Base-by-base conservation (phyloP, 2,797 vertebrate genomes). In the Distichodus sexfasciatus region DNA sequence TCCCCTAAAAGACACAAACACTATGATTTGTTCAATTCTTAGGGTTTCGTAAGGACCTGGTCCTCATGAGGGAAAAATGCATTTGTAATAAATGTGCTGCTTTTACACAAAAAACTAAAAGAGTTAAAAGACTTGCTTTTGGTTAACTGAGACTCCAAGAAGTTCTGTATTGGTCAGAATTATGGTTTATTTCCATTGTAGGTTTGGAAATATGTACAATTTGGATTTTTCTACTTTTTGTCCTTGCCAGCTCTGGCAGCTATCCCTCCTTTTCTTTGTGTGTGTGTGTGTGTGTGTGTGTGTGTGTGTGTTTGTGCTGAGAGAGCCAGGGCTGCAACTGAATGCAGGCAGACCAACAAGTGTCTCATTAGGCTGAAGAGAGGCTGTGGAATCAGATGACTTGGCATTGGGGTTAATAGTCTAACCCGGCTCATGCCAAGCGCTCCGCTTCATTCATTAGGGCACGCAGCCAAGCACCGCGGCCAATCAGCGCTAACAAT, bases 361-460 rank as follows among this genome's bases (percentile, higher is more conserved):
- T 78, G 76, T 75, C 69, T 78, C 76, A 75, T 75, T 78, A 78
- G 72, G 61, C 69, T 15, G 40, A 53, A 48, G 60, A 72, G 72
- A 75, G 64, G 50, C 72, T 57, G 79, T 81, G 88, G 88, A 87
- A 90, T 88, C 84, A 86, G 87, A 86, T 81, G 79, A 80, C 83
- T 85, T 88, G 87, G 86, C 86, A 84, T 80, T 82, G 87, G 85
- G 88, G 90, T 91, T 90, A 90, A 91, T 89, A 90, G 88, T 82
- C 81, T 89, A 83, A 82, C 87, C 85, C 76, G 64, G 85, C 86
- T 87, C 88, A 88, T 90, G 88, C 88, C 88, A 90, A 83, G 84
- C 85, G 77, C 82, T 77, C 76, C 72, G 79, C 82, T 85, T 78
- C 84, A 88, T 90, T 90, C 87, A 90, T 90, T 91, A 90, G 76